Conservation (phyloP, 2,113 vertebrate species). For the Perccottus glenii region DNA sequence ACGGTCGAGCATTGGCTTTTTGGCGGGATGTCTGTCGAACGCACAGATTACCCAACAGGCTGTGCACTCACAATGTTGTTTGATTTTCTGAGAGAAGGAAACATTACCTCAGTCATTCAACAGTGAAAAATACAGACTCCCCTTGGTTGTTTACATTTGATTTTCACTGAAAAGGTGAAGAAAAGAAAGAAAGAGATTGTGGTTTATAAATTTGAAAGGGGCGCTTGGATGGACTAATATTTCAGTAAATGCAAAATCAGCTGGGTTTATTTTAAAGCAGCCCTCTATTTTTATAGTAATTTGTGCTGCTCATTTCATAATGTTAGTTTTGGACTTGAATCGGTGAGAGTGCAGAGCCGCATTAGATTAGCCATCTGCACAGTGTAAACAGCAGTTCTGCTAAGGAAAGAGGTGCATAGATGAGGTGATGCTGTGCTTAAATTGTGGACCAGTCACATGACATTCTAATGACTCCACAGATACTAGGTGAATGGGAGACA, state of each 20-base stretch:
- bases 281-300: conserved; percentile 84
- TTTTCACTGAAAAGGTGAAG: conserved; percentile 69
- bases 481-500: conserved; percentile 7
- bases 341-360: conserved; percentile 71
- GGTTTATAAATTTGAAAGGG: conserved; percentile 59
- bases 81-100: conserved; percentile 75
- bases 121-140: conserved; percentile 64
- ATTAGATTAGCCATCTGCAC: conserved; percentile 79
- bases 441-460: conserved; percentile 15
- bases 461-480: conserved; percentile 11
- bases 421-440: conserved; percentile 56
- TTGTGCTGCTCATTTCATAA: conserved; percentile 81
- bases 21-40: conserved; percentile 28
- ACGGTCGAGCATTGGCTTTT: neutral
- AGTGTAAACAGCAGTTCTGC: conserved; percentile 74
- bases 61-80: conserved; percentile 43
- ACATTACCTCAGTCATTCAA: conserved; percentile 77
- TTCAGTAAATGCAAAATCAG: conserved; percentile 84
- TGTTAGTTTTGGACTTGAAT: conserved; percentile 82
- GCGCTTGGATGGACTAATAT: conserved; percentile 80
- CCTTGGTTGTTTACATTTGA: conserved; percentile 77
- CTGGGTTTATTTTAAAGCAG: conserved; percentile 84
- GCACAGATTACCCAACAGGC: conserved; percentile 43
- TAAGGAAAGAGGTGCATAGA: conserved; percentile 65
- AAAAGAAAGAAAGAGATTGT: conserved; percentile 50